A percentile compares a stretch with the other conserved stretches of the same genome.
Conservation (phyloP, 2,797 vertebrate genomes). For the Hoplostethus mediterraneus region DNA sequence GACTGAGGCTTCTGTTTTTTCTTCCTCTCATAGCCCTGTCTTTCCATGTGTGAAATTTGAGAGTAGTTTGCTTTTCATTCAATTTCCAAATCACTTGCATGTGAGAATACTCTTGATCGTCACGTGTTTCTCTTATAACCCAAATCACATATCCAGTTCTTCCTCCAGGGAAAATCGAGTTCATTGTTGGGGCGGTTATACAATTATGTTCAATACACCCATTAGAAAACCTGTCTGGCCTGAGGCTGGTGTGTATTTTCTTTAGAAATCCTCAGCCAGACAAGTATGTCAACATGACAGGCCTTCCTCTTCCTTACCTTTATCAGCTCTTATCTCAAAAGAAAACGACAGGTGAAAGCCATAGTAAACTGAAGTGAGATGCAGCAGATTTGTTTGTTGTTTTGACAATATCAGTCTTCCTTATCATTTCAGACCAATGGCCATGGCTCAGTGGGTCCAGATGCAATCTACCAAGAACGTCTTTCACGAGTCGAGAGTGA, state of each 20-base stretch:
- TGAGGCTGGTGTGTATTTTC: conserved; percentile 31
- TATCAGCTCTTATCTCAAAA: neutral
- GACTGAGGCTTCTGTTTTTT: conserved; percentile 37
- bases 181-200: conserved; percentile 25
- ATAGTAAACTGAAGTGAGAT: neutral
- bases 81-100: conserved; percentile 65
- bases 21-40: conserved; percentile 22
- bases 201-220: neutral
- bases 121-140: conserved; percentile 46
- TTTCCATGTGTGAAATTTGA: conserved; percentile 50
- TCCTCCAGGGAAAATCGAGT: conserved; percentile 25
- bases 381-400: conserved; percentile 1
- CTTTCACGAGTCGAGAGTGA: conserved; percentile 95
- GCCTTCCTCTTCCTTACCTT: neutral
- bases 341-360: neutral
- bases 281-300: conserved; percentile 9
- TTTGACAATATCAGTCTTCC: conserved; percentile 29
- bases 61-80: conserved; percentile 56
- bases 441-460: conserved; percentile 86
- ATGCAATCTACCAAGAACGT: conserved; percentile 91
- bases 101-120: conserved; percentile 50
- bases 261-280: neutral
- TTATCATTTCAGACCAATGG: conserved; percentile 89
- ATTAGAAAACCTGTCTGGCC: conserved; percentile 21
- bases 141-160: neutral